A percentile compares a stretch with the other conserved stretches of the same genome.
Evolutionary conservation across 2,797 vertebrate species (phyloP).

Genomic region (Chrysolophus pictus): DNA sequence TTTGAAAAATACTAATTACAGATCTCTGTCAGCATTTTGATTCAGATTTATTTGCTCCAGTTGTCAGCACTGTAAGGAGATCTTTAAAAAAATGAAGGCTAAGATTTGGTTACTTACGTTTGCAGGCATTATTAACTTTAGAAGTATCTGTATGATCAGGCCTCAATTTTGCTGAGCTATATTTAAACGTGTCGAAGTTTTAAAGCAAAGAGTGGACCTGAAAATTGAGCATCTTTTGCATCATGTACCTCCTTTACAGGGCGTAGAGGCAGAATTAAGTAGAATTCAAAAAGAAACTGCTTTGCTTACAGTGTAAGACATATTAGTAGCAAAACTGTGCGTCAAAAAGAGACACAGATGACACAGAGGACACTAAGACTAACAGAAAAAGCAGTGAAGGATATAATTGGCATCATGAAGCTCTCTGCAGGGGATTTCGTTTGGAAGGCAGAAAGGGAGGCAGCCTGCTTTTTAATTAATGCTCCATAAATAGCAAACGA

Average conservation of each 20-base stretch:
- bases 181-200: neutral
- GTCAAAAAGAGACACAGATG: constrained; percentile 52
- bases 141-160: neutral
- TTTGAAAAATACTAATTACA: neutral
- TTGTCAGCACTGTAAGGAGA: neutral
- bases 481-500: constrained; percentile 63
- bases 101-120: neutral
- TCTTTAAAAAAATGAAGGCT: neutral
- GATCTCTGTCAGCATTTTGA: neutral
- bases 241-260: neutral
- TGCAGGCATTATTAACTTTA: neutral
- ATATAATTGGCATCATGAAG: constrained; percentile 49
- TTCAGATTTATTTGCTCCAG: neutral
- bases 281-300: constrained; percentile 44
- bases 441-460: constrained; percentile 50
- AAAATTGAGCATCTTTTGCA: neutral
- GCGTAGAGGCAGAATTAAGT: neutral
- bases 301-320: constrained; percentile 75
- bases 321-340: constrained; percentile 81
- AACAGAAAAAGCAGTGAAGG: constrained; percentile 73
- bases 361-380: constrained; percentile 61
- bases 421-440: constrained; percentile 58
- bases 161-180: neutral
- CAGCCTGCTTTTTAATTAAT: constrained; percentile 76
- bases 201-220: neutral